phyloP scores from a whole-genome alignment of 2,888 invertebrate species.

The Agrochola macilenta region DNA sequence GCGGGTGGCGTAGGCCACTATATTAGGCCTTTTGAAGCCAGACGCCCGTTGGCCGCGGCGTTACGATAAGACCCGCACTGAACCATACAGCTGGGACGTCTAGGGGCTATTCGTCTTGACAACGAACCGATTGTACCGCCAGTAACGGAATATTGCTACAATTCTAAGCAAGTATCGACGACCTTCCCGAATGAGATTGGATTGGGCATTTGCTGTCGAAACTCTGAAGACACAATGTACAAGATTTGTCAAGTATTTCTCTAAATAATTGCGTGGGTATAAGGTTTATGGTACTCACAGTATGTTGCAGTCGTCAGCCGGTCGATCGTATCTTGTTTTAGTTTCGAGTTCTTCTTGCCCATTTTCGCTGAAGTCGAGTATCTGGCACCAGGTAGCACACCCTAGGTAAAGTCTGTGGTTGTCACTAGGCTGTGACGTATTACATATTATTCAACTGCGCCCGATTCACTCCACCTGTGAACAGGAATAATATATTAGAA shows the following conservation, averaged over 20 bases:
- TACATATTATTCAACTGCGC: conserved; percentile 82
- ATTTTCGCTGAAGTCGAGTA: conserved; percentile 88
- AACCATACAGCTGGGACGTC: conserved; percentile 9
- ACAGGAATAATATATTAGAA: conserved; percentile 61
- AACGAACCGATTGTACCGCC: conserved; percentile 27
- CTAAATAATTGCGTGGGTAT: conserved; percentile 7
- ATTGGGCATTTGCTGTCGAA: conserved; percentile 7
- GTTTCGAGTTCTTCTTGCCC: conserved; percentile 99
- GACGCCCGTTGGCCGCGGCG: background rate
- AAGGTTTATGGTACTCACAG: conserved; percentile 92
- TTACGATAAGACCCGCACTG: conserved; percentile 25
- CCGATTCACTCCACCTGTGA: conserved; percentile 78
- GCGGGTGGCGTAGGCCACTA: background rate
- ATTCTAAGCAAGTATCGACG: conserved; percentile 23
- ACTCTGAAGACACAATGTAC: background rate
- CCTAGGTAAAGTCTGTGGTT: conserved; percentile 67
- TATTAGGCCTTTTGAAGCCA: conserved; percentile 28
- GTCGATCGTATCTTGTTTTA: conserved; percentile 98
- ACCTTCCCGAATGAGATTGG: conserved; percentile 23
- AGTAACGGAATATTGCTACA: conserved; percentile 6
- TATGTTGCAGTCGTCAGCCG: conserved; percentile 97
- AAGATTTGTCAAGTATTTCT: conserved; percentile 22
- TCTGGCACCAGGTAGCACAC: conserved; percentile 65
- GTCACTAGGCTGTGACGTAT: conserved; percentile 76
- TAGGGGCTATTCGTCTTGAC: conserved; percentile 30